Conservation (phyloP, 1,140 invertebrate genomes). For the Drosophila carrolli region DNA sequence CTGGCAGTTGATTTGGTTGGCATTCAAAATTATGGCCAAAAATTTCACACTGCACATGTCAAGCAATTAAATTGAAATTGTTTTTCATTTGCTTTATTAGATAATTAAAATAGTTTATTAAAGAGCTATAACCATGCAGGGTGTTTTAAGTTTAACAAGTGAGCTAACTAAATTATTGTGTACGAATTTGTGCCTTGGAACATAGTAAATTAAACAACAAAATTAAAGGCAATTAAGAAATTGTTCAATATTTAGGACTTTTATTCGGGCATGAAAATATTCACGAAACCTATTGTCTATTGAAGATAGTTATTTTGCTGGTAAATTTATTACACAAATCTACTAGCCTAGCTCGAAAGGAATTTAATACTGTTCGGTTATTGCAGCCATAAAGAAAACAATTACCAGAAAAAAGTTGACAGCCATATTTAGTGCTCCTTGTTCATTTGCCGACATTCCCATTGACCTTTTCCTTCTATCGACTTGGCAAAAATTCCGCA, state of each 20-base stretch:
- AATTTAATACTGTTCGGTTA: constrained; percentile 9
- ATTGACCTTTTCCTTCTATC: constrained; percentile 2
- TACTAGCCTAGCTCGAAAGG: not conserved
- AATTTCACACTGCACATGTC: constrained; percentile 37
- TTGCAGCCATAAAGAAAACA: constrained; percentile 31
- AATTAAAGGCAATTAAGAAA: not conserved
- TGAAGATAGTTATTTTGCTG: not conserved
- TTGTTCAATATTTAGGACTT: not conserved
- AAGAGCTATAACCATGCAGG: not conserved
- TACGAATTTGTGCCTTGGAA: not conserved
- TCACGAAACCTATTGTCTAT: no score
- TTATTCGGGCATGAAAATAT: not conserved
- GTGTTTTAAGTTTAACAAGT: not conserved
- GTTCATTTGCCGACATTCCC: constrained; percentile 15
- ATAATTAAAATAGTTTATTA: constrained; percentile 29
- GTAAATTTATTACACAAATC: not conserved
- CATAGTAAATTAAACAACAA: no score
- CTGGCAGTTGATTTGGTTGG: constrained; percentile 34
- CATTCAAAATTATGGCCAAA: constrained; percentile 32
- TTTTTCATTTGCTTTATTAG: constrained; percentile 31
- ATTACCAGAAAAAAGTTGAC: constrained; percentile 29
- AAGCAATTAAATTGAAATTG: constrained; percentile 45
- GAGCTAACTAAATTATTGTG: not conserved
- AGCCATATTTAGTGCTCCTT: constrained; percentile 29
- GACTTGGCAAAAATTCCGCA: constrained; percentile 13